Conservation (phyloP, 2,113 vertebrate species). For the Lagopus muta region DNA sequence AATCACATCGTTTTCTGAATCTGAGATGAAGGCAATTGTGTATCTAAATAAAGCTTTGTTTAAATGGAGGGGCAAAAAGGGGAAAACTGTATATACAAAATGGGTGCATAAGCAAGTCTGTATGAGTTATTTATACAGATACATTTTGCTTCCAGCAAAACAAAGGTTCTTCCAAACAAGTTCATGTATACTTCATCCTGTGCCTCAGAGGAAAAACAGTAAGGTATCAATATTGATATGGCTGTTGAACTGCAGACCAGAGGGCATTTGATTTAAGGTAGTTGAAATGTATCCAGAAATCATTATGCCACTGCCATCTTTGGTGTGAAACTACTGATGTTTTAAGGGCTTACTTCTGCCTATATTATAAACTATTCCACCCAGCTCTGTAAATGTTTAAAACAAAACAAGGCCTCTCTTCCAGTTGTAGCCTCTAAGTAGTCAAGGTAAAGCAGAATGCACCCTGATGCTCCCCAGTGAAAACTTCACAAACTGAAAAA, state of each 20-base stretch:
- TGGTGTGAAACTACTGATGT: background rate
- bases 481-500: background rate
- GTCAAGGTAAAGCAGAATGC: background rate
- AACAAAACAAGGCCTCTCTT: background rate
- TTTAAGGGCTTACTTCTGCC: background rate
- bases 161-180: background rate
- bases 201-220: background rate
- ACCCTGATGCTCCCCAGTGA: background rate
- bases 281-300: background rate
- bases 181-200: background rate
- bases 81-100: background rate
- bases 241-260: background rate
- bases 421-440: background rate
- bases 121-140: background rate
- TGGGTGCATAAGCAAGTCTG: background rate
- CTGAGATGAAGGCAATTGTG: background rate
- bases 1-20: background rate
- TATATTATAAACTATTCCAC: background rate
- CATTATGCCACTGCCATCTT: background rate
- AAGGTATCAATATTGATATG: background rate
- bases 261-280: slow-evolving; percentile 6
- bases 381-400: background rate
- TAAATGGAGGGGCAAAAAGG: background rate
- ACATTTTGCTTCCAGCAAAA: background rate
- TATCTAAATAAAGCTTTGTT: background rate